phyloP scores from a whole-genome alignment of 2,113 vertebrate species.

The Nymphicus hollandicus region DNA sequence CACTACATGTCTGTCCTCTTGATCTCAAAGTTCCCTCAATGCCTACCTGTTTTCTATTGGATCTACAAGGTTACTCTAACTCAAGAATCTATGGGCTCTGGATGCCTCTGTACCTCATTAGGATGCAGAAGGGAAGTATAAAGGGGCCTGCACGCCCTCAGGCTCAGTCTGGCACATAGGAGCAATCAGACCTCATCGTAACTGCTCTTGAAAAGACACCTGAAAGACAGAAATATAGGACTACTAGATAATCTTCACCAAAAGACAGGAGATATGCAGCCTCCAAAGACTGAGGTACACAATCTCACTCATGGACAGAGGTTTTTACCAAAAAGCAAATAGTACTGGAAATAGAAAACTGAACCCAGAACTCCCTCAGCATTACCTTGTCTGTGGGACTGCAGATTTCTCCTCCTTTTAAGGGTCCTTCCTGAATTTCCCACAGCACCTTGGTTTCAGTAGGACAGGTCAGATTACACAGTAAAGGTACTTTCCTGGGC shows the following conservation, averaged over 20 bases:
- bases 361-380: not conserved
- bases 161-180: not conserved
- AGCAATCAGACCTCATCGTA: not conserved
- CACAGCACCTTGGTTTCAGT: not conserved
- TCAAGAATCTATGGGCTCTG: not conserved
- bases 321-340: not conserved
- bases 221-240: not conserved
- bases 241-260: not conserved
- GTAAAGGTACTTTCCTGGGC: not conserved
- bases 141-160: not conserved
- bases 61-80: not conserved
- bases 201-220: not conserved
- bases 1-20: not conserved
- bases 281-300: not conserved
- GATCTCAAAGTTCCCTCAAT: not conserved
- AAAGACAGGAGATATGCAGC: not conserved
- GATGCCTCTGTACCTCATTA: not conserved
- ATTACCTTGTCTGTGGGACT: not conserved
- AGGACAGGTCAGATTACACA: not conserved
- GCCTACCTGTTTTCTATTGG: fast-evolving
- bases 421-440: not conserved
- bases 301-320: not conserved
- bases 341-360: not conserved
- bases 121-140: not conserved
- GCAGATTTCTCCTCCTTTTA: not conserved